Percentiles rank a stretch among this genome's conserved stretches.
Conservation (phyloP, 2,797 vertebrate genomes). For the Onychomys arenicola region DNA sequence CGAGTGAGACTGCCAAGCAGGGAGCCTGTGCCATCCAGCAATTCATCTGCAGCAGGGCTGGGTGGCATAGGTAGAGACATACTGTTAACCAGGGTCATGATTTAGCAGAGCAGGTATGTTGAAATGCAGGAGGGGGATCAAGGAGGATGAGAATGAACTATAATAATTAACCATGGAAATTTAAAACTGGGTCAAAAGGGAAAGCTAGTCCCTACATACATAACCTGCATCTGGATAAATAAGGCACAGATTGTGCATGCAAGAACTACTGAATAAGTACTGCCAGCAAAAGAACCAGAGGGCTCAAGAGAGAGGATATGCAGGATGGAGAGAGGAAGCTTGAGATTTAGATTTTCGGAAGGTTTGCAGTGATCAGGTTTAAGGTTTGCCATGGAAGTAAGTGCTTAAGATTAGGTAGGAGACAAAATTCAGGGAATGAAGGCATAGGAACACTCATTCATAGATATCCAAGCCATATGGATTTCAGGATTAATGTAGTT, state of each 20-base stretch:
- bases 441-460: background rate
- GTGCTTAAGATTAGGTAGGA: background rate
- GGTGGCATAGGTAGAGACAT: background rate
- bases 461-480: background rate
- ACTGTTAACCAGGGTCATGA: background rate
- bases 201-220: background rate
- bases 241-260: background rate
- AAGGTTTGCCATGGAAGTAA: background rate
- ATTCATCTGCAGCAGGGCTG: background rate
- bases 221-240: background rate
- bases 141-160: background rate
- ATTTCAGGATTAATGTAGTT: background rate
- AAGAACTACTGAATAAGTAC: background rate
- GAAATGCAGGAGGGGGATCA: background rate
- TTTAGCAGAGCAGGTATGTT: background rate
- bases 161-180: background rate
- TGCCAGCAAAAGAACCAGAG: background rate
- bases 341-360: background rate
- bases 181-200: background rate
- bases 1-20: background rate
- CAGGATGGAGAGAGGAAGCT: background rate
- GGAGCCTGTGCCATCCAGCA: background rate
- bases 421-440: background rate
- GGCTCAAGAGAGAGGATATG: background rate
- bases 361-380: background rate